Evolutionary conservation across 1,140 invertebrate genomes (phyloP).

Genomic region (Aphis gossypii): DNA sequence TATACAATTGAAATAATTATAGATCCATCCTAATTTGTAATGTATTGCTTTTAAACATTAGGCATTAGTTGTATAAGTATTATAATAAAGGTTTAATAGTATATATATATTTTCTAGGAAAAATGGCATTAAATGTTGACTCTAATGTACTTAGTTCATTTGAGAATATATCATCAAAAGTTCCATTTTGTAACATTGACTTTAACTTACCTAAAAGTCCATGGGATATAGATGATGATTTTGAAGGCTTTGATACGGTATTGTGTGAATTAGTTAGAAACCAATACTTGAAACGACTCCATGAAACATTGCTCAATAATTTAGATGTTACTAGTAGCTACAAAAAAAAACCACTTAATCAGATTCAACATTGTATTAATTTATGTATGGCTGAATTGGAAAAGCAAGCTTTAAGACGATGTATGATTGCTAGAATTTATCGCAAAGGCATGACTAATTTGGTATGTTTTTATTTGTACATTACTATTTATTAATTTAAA

Average conservation of each 20-base stretch:
- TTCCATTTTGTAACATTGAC: constrained; percentile 19
- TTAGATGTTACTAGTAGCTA: constrained; percentile 41
- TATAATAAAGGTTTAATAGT: neutral
- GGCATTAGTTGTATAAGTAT: too few relatives aligned
- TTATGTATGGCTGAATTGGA: constrained; percentile 59
- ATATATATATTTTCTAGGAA: neutral
- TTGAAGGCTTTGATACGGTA: constrained; percentile 13
- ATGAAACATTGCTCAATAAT: constrained; percentile 54
- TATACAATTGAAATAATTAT: neutral
- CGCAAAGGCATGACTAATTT: constrained; percentile 58
- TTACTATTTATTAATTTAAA: neutral
- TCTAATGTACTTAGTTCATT: neutral
- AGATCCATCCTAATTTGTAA: neutral
- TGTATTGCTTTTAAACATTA: neutral
- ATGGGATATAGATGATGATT: constrained; percentile 19
- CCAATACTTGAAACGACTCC: constrained; percentile 55
- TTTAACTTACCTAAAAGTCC: constrained; percentile 44
- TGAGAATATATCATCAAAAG: constrained; percentile 5
- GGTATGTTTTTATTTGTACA: constrained; percentile 43
- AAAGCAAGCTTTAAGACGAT: constrained; percentile 60
- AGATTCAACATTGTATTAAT: constrained; percentile 53
- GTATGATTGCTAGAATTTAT: constrained; percentile 60
- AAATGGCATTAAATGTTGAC: neutral
- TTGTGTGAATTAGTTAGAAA: constrained; percentile 52
- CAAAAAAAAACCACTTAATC: neutral